A percentile compares a stretch with the other conserved stretches of the same genome.
Conservation (phyloP, 2,888 invertebrate species). For the Epinotia brunnichana region DNA sequence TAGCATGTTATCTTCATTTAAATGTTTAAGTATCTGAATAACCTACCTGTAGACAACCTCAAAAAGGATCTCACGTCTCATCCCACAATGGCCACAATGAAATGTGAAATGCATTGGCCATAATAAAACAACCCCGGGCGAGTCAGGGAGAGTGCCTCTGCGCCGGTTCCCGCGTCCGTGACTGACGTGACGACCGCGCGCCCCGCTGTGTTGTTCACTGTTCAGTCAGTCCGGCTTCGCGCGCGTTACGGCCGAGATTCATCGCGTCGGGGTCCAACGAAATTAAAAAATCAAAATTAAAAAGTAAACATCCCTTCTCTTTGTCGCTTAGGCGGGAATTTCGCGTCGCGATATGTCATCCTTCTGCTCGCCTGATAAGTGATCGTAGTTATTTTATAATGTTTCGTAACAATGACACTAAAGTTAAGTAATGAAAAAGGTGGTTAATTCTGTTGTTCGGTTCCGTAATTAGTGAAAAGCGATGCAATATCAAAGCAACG, state of each 20-base stretch:
- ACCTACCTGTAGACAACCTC: slow-evolving; percentile 27
- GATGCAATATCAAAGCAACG: slow-evolving; percentile 82
- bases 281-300: slow-evolving; percentile 47
- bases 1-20: background rate
- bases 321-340: slow-evolving; percentile 51
- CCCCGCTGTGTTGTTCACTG: slow-evolving; percentile 48
- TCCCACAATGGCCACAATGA: slow-evolving; percentile 57
- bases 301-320: slow-evolving; percentile 46
- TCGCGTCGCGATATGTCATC: slow-evolving; percentile 39
- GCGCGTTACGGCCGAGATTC: slow-evolving; percentile 70
- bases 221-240: slow-evolving; percentile 71
- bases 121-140: slow-evolving; percentile 54
- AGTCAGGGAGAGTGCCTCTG: slow-evolving; percentile 53
- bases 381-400: slow-evolving; percentile 52
- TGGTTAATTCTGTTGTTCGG: slow-evolving; percentile 71
- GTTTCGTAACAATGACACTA: slow-evolving; percentile 72
- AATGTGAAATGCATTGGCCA: slow-evolving; percentile 58
- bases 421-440: slow-evolving; percentile 70
- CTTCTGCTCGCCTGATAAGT: slow-evolving; percentile 12
- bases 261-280: slow-evolving; percentile 51
- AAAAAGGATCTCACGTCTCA: slow-evolving; percentile 41
- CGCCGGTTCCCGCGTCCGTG: slow-evolving; percentile 57
- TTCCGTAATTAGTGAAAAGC: slow-evolving; percentile 72
- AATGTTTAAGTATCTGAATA: background rate
- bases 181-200: slow-evolving; percentile 41